Conservation (phyloP, 2,797 vertebrate species). For the Parotocinclus haroldoi region DNA sequence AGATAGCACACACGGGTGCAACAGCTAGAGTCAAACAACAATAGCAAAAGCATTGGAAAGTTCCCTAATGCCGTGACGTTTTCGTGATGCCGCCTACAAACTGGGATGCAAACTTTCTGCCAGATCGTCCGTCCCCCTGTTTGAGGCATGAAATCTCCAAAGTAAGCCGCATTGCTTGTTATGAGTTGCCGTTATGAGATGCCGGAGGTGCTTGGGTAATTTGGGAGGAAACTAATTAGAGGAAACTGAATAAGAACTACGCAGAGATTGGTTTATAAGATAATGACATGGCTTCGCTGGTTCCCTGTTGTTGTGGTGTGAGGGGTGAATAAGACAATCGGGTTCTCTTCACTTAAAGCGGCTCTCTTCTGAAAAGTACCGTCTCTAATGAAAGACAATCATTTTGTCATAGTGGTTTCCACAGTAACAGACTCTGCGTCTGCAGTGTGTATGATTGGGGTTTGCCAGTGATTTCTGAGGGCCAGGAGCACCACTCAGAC, state of each 20-base stretch:
- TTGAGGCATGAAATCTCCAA: too few relatives aligned
- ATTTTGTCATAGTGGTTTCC: constrained; percentile 27
- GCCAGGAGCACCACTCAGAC: constrained; percentile 24
- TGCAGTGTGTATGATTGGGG: constrained; percentile 10
- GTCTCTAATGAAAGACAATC: constrained; percentile 36
- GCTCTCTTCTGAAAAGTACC: constrained; percentile 28
- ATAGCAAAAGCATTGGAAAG: too few relatives aligned
- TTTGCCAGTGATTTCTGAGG: constrained; percentile 30
- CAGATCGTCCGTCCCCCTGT: too few relatives aligned
- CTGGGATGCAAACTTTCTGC: too few relatives aligned
- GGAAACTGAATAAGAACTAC: neutral
- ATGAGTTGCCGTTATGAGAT: too few relatives aligned
- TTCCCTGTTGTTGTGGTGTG: constrained; percentile 8
- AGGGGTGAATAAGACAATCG: constrained; percentile 28
- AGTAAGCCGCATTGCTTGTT: too few relatives aligned
- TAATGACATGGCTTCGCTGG: neutral
- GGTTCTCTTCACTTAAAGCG: constrained; percentile 6
- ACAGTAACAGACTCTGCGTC: constrained; percentile 13
- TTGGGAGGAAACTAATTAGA: too few relatives aligned
- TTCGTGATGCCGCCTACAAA: too few relatives aligned
- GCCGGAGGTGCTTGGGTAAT: too few relatives aligned
- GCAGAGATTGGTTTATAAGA: neutral
- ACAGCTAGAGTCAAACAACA: too few relatives aligned
- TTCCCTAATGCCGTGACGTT: too few relatives aligned
- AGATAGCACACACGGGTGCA: too few relatives aligned